Conservation (phyloP, 1,140 invertebrate genomes). For the Aphidius gifuensis region DNA sequence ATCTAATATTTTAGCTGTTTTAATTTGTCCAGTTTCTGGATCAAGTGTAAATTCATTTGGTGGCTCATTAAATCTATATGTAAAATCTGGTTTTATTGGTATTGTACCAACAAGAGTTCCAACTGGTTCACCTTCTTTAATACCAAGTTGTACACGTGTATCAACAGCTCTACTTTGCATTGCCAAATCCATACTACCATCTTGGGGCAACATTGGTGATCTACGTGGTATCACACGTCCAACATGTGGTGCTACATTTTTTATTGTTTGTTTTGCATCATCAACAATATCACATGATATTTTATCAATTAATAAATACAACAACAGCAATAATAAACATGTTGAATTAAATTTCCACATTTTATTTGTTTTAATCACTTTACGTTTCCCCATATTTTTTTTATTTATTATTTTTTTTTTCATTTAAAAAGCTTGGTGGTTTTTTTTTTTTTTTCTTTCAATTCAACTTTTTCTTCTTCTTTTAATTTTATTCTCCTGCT, state of each 20-base stretch:
- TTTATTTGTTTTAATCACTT: conserved; percentile 6
- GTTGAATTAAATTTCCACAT: conserved; percentile 25
- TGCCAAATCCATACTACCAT: conserved; percentile 52
- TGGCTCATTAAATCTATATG: conserved; percentile 87
- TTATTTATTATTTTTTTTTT: neutral
- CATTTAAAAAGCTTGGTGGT: neutral
- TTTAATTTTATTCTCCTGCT: neutral
- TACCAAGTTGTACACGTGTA: conserved; percentile 78
- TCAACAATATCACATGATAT: no score
- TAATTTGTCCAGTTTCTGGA: conserved; percentile 76
- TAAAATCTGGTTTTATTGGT: conserved; percentile 82
- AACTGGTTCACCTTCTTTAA: conserved; percentile 77
- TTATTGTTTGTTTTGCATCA: no score
- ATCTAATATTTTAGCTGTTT: conserved; percentile 76
- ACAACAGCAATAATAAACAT: no score
- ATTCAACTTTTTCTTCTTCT: neutral
- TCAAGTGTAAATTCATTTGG: conserved; percentile 80
- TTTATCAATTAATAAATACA: no score
- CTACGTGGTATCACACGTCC: conserved; percentile 43
- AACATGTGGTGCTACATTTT: conserved; percentile 17
- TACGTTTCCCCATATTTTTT: neutral
- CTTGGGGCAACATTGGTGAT: conserved; percentile 45
- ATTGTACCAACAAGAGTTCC: conserved; percentile 81
- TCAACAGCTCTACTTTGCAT: conserved; percentile 86
- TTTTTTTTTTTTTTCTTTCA: conserved; percentile 13